These are phyloP conservation scores for Leptinotarsa rubiginosa DNA, from an alignment of 2,888 invertebrate species.

Conservation along the genomic window DNA sequence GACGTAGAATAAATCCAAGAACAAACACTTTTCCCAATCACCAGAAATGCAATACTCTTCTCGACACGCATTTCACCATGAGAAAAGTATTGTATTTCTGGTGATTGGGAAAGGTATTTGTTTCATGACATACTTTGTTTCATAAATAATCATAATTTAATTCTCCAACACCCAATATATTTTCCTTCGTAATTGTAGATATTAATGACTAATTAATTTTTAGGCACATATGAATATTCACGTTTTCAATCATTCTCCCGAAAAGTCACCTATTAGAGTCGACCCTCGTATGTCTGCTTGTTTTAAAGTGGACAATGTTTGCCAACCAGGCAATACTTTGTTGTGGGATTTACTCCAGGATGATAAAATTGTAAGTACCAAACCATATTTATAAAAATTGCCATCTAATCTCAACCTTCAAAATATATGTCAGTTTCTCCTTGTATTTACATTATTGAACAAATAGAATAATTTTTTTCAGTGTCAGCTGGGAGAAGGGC, in stretches of 20 bases:
- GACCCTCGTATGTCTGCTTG: conserved; percentile 65
- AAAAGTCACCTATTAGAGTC: conserved; percentile 58
- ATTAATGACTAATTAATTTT: conserved; percentile 21
- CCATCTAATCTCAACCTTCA: too few species aligned
- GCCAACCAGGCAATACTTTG: conserved; percentile 90
- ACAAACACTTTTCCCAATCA: too few species aligned
- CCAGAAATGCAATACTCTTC: too few species aligned
- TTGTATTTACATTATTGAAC: too few species aligned
- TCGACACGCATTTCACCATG: too few species aligned
- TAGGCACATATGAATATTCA: conserved; percentile 57
- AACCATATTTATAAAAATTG: background rate
- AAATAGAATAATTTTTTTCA: conserved; percentile 59
- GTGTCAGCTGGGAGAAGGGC: conserved; percentile 88
- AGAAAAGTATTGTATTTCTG: too few species aligned
- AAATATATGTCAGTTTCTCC: too few species aligned
- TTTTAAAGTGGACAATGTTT: conserved; percentile 74
- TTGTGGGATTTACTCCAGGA: conserved; percentile 96
- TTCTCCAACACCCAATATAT: too few species aligned
- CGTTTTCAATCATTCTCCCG: conserved; percentile 57
- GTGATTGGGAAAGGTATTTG: too few species aligned
- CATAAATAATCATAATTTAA: too few species aligned
- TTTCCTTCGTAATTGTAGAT: background rate
- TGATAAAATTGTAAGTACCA: conserved; percentile 80
- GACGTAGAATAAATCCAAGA: too few species aligned
- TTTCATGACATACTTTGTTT: too few species aligned